Evolutionary conservation across 1,140 invertebrate genomes (phyloP).

Genomic region (Phenacoccus solenopsis): DNA sequence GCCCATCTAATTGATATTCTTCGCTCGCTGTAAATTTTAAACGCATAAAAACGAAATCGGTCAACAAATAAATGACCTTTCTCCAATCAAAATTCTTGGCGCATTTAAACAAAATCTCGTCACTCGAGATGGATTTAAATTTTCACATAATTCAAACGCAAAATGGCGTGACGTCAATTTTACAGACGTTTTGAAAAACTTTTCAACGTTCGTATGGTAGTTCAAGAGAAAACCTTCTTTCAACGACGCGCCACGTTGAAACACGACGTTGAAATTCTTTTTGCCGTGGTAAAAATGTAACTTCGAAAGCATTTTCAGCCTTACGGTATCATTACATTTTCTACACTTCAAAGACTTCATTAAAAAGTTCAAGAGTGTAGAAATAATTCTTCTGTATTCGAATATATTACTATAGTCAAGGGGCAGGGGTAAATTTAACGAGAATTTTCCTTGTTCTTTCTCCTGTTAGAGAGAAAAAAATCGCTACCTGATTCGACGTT

Average conservation of each 20-base stretch:
- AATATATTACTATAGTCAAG: not conserved
- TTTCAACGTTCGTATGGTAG: not conserved
- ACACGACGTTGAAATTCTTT: not conserved
- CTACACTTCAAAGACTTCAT: not conserved
- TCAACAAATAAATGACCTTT: not conserved
- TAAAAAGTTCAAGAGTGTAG: conserved; percentile 2
- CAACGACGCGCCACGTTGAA: not conserved
- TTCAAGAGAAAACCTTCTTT: not conserved
- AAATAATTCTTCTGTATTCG: not conserved
- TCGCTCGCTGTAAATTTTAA: no score
- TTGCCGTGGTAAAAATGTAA: not conserved
- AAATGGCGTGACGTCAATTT: not conserved
- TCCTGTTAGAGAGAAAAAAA: no score
- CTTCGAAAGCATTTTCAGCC: not conserved
- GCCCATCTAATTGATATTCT: no score
- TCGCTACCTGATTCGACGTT: not conserved
- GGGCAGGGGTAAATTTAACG: not conserved
- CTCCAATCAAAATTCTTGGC: not conserved
- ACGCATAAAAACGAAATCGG: no score
- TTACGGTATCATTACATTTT: not conserved
- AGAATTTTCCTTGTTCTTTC: not conserved
- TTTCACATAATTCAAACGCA: not conserved
- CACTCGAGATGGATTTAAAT: not conserved
- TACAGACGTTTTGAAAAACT: not conserved
- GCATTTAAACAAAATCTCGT: not conserved